phyloP scores from a whole-genome alignment of 2,113 vertebrate genomes.

The Pipa parva region DNA sequence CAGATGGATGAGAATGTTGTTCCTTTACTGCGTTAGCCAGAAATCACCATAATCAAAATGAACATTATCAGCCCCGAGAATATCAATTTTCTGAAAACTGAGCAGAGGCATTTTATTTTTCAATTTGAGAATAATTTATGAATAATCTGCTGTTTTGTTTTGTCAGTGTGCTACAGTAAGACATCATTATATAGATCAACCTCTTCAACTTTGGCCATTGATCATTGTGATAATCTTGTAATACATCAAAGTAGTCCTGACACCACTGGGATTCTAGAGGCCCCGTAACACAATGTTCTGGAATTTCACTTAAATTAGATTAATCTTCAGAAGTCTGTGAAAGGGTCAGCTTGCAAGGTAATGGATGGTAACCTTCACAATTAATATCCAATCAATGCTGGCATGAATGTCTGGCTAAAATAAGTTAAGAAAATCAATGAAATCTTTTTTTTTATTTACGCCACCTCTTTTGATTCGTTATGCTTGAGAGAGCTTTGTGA shows the following conservation, averaged over 20 bases:
- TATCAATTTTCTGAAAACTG: too few relatives aligned
- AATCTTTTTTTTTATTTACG: neutral
- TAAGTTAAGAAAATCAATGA: conserved; percentile 5
- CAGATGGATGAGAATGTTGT: too few relatives aligned
- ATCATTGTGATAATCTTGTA: neutral
- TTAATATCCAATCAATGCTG: conserved; percentile 1
- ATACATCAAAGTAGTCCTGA: neutral
- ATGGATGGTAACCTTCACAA: neutral
- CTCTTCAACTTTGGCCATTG: conserved; percentile 5
- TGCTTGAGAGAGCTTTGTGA: neutral
- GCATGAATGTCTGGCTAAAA: neutral
- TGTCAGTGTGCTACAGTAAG: neutral
- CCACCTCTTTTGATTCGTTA: neutral
- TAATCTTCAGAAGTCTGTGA: neutral
- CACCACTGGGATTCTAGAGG: neutral
- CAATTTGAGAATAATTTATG: too few relatives aligned
- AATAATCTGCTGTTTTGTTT: too few relatives aligned
- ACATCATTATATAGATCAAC: conserved; percentile 2
- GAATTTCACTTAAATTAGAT: neutral
- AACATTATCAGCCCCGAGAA: too few relatives aligned
- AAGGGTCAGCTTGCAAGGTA: neutral
- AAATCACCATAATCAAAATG: too few relatives aligned
- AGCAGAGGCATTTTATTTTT: too few relatives aligned
- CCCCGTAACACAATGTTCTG: neutral
- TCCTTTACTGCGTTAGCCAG: too few relatives aligned